These are phyloP conservation scores for Lagria hirta DNA, from an alignment of 2,888 invertebrate genomes.

Conservation along the genomic window DNA sequence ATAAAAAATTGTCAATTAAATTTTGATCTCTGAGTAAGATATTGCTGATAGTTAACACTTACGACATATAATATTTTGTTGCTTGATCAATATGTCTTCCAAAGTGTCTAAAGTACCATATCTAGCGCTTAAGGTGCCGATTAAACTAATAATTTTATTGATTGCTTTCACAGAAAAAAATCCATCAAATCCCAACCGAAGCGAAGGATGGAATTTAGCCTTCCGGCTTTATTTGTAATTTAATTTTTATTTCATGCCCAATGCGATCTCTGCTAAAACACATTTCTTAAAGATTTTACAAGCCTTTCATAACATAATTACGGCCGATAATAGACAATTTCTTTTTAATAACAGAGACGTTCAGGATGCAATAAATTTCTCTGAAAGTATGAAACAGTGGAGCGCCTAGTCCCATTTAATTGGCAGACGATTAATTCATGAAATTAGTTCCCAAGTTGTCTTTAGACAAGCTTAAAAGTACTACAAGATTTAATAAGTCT, in stretches of 20 bases:
- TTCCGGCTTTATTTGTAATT: constrained; percentile 14
- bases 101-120: constrained; percentile 14
- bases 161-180: constrained; percentile 19
- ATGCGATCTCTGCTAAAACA: constrained; percentile 10
- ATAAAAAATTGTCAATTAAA: too few relatives aligned
- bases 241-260: constrained; percentile 17
- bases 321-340: constrained; percentile 9
- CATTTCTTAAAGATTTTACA: constrained; percentile 5
- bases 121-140: constrained; percentile 21
- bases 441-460: constrained; percentile 26
- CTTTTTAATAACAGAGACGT: constrained; percentile 21
- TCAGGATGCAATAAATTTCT: constrained; percentile 23
- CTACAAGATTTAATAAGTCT: constrained; percentile 32
- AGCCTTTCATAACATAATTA: constrained; percentile 7
- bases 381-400: constrained; percentile 3
- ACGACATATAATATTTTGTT: too few relatives aligned
- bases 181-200: constrained; percentile 18
- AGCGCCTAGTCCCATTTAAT: constrained; percentile 27
- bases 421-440: constrained; percentile 29
- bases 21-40: too few relatives aligned
- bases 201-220: constrained; percentile 12
- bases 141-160: constrained; percentile 23
- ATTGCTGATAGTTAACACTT: too few relatives aligned
- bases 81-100: constrained; percentile 10
- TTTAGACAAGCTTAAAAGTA: constrained; percentile 27